Evolutionary conservation across 2,113 vertebrate species (phyloP).

Genomic region (Hucho hucho): DNA sequence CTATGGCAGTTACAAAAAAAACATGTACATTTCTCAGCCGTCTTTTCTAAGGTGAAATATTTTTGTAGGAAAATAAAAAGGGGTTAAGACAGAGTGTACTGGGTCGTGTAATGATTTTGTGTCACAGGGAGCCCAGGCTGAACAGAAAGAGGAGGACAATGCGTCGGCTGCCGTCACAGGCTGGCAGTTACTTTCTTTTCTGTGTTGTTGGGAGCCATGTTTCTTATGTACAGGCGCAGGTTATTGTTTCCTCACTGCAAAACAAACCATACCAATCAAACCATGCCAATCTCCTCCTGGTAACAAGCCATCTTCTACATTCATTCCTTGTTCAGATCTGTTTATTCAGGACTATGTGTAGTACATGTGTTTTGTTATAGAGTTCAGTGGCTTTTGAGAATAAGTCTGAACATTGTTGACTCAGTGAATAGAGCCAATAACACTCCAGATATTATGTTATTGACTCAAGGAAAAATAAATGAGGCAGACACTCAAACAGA

Average conservation of each 20-base stretch:
- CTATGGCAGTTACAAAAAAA: constrained; percentile 46
- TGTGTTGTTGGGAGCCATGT: neutral
- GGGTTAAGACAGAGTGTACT: constrained; percentile 2
- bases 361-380: neutral
- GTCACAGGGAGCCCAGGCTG: neutral
- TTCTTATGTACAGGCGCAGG: neutral
- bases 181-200: neutral
- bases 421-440: neutral
- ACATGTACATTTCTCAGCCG: constrained; percentile 65
- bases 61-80: constrained; percentile 74
- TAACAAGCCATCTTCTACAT: neutral
- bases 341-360: neutral
- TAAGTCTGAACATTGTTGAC: neutral
- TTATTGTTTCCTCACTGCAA: neutral
- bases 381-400: neutral
- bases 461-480: neutral
- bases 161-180: neutral
- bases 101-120: constrained; percentile 13
- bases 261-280: neutral
- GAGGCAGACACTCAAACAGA: neutral
- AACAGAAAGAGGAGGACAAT: neutral
- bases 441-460: neutral
- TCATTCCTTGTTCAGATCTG: neutral
- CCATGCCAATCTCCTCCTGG: too few relatives aligned
- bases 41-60: constrained; percentile 80